Evolutionary conservation across 2,797 vertebrate genomes (phyloP).

Genomic region (Sebastes taczanowskii): DNA sequence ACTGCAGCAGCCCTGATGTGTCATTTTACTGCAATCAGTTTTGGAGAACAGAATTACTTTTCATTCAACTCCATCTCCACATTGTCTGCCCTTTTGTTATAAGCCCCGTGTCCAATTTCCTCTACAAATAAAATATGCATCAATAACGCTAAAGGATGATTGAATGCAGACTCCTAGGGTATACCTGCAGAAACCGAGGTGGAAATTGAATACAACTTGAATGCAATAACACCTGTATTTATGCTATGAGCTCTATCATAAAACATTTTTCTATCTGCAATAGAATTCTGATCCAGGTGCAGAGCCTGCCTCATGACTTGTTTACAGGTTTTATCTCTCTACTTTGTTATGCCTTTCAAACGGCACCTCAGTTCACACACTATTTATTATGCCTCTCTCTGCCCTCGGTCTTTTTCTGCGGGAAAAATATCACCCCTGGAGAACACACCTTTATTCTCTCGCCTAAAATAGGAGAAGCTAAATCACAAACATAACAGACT

Average conservation of each 20-base stretch:
- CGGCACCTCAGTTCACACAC: slow-evolving; percentile 24
- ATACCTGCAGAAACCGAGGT: neutral
- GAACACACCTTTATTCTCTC: slow-evolving; percentile 26
- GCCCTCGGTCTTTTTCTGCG: slow-evolving; percentile 25
- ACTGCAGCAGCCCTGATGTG: neutral
- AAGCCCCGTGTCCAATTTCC: slow-evolving; percentile 26
- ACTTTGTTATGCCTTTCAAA: slow-evolving; percentile 29
- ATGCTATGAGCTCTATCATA: slow-evolving; percentile 11
- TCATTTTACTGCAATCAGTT: slow-evolving; percentile 26
- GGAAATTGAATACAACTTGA: slow-evolving; percentile 13
- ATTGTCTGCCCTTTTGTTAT: slow-evolving; percentile 24
- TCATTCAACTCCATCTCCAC: slow-evolving; percentile 28
- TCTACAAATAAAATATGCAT: slow-evolving; percentile 32
- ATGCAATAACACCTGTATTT: slow-evolving; percentile 10
- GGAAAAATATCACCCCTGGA: slow-evolving; percentile 21
- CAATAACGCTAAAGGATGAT: slow-evolving; percentile 27
- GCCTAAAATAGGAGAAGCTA: slow-evolving; percentile 16
- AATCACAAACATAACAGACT: slow-evolving; percentile 18
- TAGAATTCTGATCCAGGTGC: neutral
- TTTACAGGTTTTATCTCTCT: slow-evolving; percentile 38
- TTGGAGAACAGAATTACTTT: slow-evolving; percentile 28
- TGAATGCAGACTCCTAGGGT: slow-evolving; percentile 17
- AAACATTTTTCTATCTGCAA: slow-evolving; percentile 7
- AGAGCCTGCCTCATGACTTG: slow-evolving; percentile 17
- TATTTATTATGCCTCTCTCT: slow-evolving; percentile 34